Evolutionary conservation across 1,140 invertebrate species (phyloP).

Genomic region (Drosophila leontia): DNA sequence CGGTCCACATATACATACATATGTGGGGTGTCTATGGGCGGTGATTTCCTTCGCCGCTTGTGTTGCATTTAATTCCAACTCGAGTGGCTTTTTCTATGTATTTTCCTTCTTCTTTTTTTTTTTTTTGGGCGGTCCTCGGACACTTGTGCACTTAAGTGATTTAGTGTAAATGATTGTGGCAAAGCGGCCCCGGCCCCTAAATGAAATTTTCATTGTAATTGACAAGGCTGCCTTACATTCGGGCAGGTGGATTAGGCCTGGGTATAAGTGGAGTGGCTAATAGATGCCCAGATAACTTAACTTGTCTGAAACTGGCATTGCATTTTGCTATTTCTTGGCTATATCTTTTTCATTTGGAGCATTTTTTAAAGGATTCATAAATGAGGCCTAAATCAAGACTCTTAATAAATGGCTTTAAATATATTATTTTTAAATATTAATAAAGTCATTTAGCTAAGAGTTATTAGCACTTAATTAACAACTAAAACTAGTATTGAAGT

Average conservation of each 20-base stretch:
- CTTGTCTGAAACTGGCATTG: background rate
- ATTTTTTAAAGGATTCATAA: background rate
- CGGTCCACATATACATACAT: constrained; percentile 6
- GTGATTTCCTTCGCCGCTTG: constrained; percentile 27
- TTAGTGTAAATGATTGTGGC: constrained; percentile 82
- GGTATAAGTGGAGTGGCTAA: constrained; percentile 29
- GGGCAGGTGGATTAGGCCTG: constrained; percentile 30
- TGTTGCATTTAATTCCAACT: constrained; percentile 25
- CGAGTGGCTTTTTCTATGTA: constrained; percentile 11
- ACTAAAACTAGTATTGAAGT: background rate
- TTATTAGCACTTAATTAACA: background rate
- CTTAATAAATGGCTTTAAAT: background rate
- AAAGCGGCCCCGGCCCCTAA: constrained; percentile 33
- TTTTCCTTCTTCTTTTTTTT: constrained; percentile 19
- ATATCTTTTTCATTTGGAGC: background rate
- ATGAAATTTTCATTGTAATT: constrained; percentile 46
- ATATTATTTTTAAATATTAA: too few relatives aligned
- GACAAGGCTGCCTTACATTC: constrained; percentile 27
- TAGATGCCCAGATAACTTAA: constrained; percentile 8
- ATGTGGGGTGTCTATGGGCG: constrained; percentile 54
- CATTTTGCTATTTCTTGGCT: background rate
- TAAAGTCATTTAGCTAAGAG: background rate
- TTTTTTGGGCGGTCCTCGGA: constrained; percentile 58
- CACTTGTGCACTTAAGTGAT: constrained; percentile 81
- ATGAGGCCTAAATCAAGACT: background rate